Conservation (phyloP, 2,888 invertebrate genomes). For the Catocala fraxini region DNA sequence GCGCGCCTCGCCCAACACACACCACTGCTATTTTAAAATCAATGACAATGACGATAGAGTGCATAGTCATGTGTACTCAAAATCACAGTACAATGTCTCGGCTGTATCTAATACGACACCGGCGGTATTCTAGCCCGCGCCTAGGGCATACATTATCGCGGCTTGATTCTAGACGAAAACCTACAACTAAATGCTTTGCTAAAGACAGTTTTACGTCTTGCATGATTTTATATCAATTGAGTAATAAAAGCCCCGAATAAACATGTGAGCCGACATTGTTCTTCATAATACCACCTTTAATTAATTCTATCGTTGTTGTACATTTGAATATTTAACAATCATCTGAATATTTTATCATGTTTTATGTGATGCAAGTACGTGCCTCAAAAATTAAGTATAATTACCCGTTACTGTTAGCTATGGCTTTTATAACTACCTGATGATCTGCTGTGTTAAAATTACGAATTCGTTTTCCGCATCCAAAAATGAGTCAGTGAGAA, state of each 20-base stretch:
- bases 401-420: slow-evolving; percentile 8
- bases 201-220: slow-evolving; percentile 12
- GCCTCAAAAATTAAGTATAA: slow-evolving; percentile 14
- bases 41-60: slow-evolving; percentile 71
- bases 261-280: background rate
- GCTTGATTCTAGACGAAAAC: slow-evolving; percentile 62
- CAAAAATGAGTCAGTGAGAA: slow-evolving; percentile 59
- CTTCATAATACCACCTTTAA: slow-evolving; percentile 5
- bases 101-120: slow-evolving; percentile 67
- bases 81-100: slow-evolving; percentile 66
- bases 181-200: slow-evolving; percentile 47
- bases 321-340: slow-evolving; percentile 18
- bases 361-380: slow-evolving; percentile 16
- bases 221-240: slow-evolving; percentile 1
- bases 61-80: slow-evolving; percentile 67
- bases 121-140: slow-evolving; percentile 51
- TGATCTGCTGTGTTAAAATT: slow-evolving; percentile 29
- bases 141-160: slow-evolving; percentile 61
- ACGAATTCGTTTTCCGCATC: slow-evolving; percentile 47
- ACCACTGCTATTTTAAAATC: slow-evolving; percentile 68
- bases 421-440: slow-evolving; percentile 17
- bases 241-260: slow-evolving; percentile 4
- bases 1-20: slow-evolving; percentile 66
- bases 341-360: slow-evolving; percentile 14
- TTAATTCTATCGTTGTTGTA: slow-evolving; percentile 21